Base-by-base conservation (phyloP, 1,140 invertebrate genomes). In the Lucilia cuprina region DNA sequence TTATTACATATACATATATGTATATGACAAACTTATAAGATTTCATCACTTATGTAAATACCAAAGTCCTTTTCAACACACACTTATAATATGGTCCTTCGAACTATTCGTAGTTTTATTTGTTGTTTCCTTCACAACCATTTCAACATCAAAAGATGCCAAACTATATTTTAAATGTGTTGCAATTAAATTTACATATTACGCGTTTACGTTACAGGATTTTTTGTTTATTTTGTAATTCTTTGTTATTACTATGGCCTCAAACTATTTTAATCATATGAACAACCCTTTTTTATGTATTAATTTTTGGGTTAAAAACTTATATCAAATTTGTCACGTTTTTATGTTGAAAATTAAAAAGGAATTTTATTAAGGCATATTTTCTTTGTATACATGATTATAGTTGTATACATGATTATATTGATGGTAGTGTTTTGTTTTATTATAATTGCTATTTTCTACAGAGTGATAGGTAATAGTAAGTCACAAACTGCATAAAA, bases 151-250 rank as follows among this genome's bases (percentile, higher is more conserved):
- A 70, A 70, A 70, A 70, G 65, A 78, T 41, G 75, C 34, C n/a
- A 80, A 80, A 80, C 77, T 80, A 70, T 10, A 50, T 21, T 50
- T 14, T 50, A 50, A 80, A 80, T 80, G 77, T 80, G 77, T 80
- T 80, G 21, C 77, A 80, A 80, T 80, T 80, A 80, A 80, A 80
- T 80, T 80, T 50, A 80, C 41, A 80, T 80, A 80, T 80, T 80
- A 49, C 77, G 77, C 77, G 77, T 49, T 80, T 80, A 25, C n/a
- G 47, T 25, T 30, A 30, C 1, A 30, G 25, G 25, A 30, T 30
- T 30, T 41, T 55, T 41, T 2, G 10, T 10, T 41, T 41, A 70
- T 25, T 70, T 70, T 65, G 17, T 30, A 30, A 30, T 1, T 30
- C 25, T 30, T 30, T 30, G 25, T 30, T 60, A n/a, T 7, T n/a